Conservation (phyloP, 2,797 vertebrate species). For the Discoglossus pictus region DNA sequence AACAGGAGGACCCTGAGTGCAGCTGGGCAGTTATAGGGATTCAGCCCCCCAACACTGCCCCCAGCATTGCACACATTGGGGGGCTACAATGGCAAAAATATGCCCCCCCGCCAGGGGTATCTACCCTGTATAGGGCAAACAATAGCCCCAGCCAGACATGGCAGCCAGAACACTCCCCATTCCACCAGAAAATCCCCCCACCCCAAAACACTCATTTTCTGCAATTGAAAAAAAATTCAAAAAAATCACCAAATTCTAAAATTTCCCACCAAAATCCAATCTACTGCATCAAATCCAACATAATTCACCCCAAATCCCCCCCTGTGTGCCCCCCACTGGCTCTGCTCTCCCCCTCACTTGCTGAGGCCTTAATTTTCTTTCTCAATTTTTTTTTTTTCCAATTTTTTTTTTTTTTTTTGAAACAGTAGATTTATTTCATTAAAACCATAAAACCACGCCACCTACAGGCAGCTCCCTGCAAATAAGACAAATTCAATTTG, state of each 20-base stretch:
- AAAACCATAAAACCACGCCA: slow-evolving; percentile 16
- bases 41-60: neutral
- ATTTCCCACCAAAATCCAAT: no score
- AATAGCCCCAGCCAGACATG: slow-evolving; percentile 6
- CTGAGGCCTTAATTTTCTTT: slow-evolving; percentile 24
- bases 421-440: slow-evolving; percentile 35
- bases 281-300: no score
- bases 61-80: neutral
- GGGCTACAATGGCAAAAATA: no score
- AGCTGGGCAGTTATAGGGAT: slow-evolving; percentile 1
- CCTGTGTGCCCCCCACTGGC: neutral
- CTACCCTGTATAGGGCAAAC: no score
- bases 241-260: no score
- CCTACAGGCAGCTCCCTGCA: slow-evolving; percentile 2
- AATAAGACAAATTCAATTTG: slow-evolving; percentile 15
- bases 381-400: slow-evolving; percentile 39
- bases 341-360: neutral
- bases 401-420: slow-evolving; percentile 40
- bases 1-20: no score
- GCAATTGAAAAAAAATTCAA: no score
- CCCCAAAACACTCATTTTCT: neutral
- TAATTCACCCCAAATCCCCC: neutral
- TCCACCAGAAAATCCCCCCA: neutral
- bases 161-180: neutral
- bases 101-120: no score